These are phyloP conservation scores for Sylvia atricapilla DNA, from an alignment of 2,113 vertebrate species.

Conservation along the genomic window DNA sequence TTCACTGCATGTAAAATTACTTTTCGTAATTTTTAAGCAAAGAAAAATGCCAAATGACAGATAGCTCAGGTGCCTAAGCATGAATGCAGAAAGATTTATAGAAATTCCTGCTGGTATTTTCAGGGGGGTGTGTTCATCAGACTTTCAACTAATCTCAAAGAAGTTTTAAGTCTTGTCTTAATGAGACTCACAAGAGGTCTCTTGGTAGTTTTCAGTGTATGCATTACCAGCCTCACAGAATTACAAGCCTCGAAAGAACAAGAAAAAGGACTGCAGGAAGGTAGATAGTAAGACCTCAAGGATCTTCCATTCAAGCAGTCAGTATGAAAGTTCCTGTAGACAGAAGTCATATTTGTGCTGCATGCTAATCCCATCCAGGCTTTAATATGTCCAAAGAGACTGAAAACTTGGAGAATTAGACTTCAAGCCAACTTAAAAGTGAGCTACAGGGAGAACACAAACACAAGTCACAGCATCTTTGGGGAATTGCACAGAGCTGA, in stretches of 20 bases:
- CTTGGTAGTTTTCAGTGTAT: neutral
- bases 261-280: neutral
- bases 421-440: neutral
- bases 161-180: neutral
- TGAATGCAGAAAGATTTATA: neutral
- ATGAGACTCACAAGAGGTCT: neutral
- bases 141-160: neutral
- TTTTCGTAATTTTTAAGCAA: neutral
- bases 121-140: rapidly evolving
- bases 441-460: neutral
- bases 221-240: neutral
- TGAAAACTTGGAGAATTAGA: neutral
- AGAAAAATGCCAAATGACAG: neutral
- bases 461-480: neutral
- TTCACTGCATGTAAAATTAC: neutral
- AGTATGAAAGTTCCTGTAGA: neutral
- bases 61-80: neutral
- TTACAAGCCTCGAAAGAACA: neutral
- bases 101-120: neutral
- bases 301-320: neutral
- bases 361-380: neutral
- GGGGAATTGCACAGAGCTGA: neutral
- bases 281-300: neutral
- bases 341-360: neutral
- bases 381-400: neutral